phyloP scores from a whole-genome alignment of 2,888 invertebrate species.

The Germaria angustata region DNA sequence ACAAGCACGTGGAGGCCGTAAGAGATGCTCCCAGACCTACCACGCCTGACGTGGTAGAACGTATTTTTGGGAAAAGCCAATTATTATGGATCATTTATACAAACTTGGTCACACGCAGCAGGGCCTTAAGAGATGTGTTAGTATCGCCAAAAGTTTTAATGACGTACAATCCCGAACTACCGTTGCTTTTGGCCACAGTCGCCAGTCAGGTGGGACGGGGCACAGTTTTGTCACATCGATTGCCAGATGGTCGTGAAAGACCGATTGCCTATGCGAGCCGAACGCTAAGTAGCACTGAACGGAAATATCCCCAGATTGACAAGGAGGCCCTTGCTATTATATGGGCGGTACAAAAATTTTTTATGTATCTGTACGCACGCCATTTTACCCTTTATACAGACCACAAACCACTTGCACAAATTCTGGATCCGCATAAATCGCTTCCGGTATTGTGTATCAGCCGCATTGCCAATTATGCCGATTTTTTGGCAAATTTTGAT shows the following conservation, averaged over 20 bases:
- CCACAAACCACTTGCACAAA: slow-evolving; percentile 23
- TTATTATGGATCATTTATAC: slow-evolving; percentile 29
- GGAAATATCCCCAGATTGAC: slow-evolving; percentile 20
- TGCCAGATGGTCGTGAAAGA: slow-evolving; percentile 4
- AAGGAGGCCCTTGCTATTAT: slow-evolving; percentile 26
- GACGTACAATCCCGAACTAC: slow-evolving; percentile 14
- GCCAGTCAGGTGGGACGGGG: slow-evolving; percentile 3
- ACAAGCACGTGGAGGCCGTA: slow-evolving; percentile 3
- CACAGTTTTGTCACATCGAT: slow-evolving; percentile 20
- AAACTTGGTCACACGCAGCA: slow-evolving; percentile 16
- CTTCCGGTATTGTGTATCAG: slow-evolving; percentile 12
- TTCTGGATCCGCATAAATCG: background rate
- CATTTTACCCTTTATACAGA: slow-evolving; percentile 21
- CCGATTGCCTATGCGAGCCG: slow-evolving; percentile 31
- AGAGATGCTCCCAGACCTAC: background rate
- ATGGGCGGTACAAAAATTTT: slow-evolving; percentile 26
- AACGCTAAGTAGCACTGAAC: background rate
- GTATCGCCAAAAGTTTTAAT: background rate
- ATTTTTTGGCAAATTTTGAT: slow-evolving; percentile 43
- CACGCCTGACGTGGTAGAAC: slow-evolving; percentile 1
- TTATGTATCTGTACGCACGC: slow-evolving; percentile 15
- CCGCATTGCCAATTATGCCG: slow-evolving; percentile 39
- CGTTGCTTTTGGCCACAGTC: slow-evolving; percentile 24
- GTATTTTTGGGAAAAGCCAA: slow-evolving; percentile 41
- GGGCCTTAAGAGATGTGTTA: slow-evolving; percentile 11